phyloP scores from a whole-genome alignment of 2,797 vertebrate genomes.

The Melanogrammus aeglefinus region DNA sequence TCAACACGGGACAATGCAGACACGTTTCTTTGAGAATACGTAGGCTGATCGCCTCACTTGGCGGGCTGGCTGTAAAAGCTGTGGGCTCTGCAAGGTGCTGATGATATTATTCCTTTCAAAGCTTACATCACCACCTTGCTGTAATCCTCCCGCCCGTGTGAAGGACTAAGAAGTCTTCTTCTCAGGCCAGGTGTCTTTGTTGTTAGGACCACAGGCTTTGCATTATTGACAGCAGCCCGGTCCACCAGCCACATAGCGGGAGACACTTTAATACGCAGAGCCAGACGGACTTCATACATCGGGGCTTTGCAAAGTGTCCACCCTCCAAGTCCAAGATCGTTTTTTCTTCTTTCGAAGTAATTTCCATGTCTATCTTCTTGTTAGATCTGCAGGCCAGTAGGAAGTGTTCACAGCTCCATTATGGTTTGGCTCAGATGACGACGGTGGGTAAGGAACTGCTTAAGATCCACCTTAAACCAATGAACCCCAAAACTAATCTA shows the following conservation, averaged over 20 bases:
- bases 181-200: constrained; percentile 24
- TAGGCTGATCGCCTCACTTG: no score
- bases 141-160: constrained; percentile 11
- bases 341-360: background rate
- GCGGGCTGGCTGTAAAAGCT: constrained; percentile 1
- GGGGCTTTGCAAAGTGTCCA: background rate
- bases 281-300: no score
- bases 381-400: no score
- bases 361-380: background rate
- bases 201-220: constrained; percentile 11
- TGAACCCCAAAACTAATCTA: no score
- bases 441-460: no score
- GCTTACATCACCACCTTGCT: constrained; percentile 12
- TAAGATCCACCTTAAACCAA: no score
- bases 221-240: constrained; percentile 40
- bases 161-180: background rate
- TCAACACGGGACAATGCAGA: background rate
- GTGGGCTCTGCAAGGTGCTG: background rate
- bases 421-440: no score
- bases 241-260: no score
- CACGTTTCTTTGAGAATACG: no score
- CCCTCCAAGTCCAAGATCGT: background rate
- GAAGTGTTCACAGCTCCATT: no score
- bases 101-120: no score
- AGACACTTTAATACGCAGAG: no score